Conservation (phyloP, 2,888 invertebrate species). For the Linyphia triangularis region DNA sequence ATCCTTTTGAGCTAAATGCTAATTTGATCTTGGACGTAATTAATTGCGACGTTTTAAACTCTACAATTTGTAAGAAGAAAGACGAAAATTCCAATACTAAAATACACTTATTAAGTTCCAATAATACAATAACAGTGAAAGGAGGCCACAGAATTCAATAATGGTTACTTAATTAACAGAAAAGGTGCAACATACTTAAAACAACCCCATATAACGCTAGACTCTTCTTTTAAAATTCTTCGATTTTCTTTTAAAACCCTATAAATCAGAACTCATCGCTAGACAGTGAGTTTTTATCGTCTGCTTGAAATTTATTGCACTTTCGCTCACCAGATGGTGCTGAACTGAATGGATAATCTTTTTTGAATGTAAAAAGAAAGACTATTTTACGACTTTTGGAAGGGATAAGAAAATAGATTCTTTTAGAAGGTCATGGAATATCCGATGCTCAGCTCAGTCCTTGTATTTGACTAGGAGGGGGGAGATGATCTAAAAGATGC, state of each 20-base stretch:
- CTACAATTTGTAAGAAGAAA: too few relatives aligned
- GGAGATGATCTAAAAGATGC: neutral
- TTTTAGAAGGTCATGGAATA: neutral
- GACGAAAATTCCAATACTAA: too few relatives aligned
- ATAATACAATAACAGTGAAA: too few relatives aligned
- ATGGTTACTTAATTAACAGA: too few relatives aligned
- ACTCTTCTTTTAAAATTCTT: too few relatives aligned
- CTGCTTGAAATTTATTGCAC: neutral
- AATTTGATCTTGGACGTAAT: too few relatives aligned
- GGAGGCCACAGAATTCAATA: too few relatives aligned
- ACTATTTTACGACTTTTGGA: slow-evolving; percentile 25
- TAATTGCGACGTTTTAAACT: too few relatives aligned
- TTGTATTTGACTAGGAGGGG: slow-evolving; percentile 2
- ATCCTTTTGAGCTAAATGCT: too few relatives aligned
- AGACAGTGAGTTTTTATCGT: neutral
- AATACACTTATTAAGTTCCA: too few relatives aligned
- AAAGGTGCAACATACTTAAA: too few relatives aligned
- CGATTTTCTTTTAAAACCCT: neutral
- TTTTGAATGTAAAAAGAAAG: neutral
- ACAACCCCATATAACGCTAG: too few relatives aligned
- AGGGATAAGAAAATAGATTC: neutral
- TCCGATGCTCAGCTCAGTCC: slow-evolving; percentile 16
- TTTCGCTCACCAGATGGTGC: slow-evolving; percentile 11
- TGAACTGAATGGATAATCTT: neutral
- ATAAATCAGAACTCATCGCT: neutral